Base-by-base conservation (phyloP, 2,888 invertebrate genomes). In the Dicyrtoma fusca region DNA sequence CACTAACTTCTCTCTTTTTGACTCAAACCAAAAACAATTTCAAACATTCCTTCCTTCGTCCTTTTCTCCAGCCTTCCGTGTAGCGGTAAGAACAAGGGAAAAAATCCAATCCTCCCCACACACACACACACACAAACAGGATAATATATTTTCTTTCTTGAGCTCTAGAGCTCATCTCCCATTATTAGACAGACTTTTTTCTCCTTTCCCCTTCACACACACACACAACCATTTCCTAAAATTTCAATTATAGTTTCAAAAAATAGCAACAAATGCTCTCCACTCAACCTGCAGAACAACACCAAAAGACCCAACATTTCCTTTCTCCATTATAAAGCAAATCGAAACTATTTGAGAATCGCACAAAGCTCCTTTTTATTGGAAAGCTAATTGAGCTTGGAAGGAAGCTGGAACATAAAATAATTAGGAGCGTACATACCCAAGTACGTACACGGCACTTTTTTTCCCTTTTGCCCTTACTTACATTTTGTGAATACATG, bases 11-110 rank as follows among this genome's bases (percentile, higher is more conserved):
- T 34, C 55, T 53, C 11, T 51, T 25, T 55, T 44, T 65, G 17
- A 23, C 19, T 10, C 13, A 49, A 47, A 44, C 25, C 47, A 3
- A 55, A 66, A 66, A 34, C 53, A 66, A 55, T 66, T 66, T 53
- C n/a, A 55, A 66, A 66, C 53, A 66, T 55, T 42, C 66, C 42
- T 63, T 63, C 44, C 34, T 62, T 34, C 21, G 11, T 11, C 51
- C 34, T 13, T 44, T 34, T 26, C 51, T 51, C n/a, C 51, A 51
- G 11, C 17, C 17, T 47, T 47, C 17, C 2, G 14, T 47, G 17
- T 47, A 47, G 47, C 1, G 2, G 5, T 47, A 47, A 13, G n/a
- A 11, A 51, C 8, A 51, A 34, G 34, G 34, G n/a, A 49, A 17
- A 17, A 13, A 59, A 26, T 23, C 25, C 59, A 59, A 26, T 25